Evolutionary conservation across 2,797 vertebrate genomes (phyloP).

Genomic region (Prionace glauca): DNA sequence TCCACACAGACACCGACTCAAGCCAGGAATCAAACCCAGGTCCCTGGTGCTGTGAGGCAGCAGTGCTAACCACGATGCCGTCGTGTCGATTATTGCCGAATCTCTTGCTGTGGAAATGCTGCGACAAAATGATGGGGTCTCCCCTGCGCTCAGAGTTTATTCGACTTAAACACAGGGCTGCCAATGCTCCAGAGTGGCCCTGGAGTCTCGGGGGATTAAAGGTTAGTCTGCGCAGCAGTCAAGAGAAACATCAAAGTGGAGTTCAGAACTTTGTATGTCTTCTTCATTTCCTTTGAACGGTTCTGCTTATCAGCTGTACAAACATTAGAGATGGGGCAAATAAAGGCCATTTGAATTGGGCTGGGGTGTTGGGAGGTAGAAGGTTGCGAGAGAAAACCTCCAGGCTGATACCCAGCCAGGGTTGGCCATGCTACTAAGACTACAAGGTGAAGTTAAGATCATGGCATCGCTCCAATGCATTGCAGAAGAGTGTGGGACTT

Average conservation of each 20-base stretch:
- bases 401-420: neutral
- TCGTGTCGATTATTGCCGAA: neutral
- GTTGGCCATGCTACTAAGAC: too few species aligned
- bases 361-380: neutral
- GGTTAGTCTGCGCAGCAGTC: neutral
- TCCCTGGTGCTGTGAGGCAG: too few species aligned
- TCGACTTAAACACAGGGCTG: neutral
- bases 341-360: neutral
- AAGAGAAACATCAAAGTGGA: neutral
- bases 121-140: neutral
- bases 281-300: neutral
- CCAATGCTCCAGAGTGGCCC: neutral
- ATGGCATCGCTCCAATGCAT: neutral
- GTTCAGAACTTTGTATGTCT: neutral
- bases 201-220: neutral
- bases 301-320: neutral
- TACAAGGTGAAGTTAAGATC: neutral
- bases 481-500: neutral
- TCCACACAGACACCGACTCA: too few species aligned
- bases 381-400: neutral
- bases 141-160: neutral
- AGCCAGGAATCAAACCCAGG: too few species aligned
- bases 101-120: neutral
- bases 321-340: neutral
- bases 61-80: too few species aligned